These are phyloP conservation scores for Delia radicum DNA, from an alignment of 1,140 invertebrate genomes.

Conservation along the genomic window DNA sequence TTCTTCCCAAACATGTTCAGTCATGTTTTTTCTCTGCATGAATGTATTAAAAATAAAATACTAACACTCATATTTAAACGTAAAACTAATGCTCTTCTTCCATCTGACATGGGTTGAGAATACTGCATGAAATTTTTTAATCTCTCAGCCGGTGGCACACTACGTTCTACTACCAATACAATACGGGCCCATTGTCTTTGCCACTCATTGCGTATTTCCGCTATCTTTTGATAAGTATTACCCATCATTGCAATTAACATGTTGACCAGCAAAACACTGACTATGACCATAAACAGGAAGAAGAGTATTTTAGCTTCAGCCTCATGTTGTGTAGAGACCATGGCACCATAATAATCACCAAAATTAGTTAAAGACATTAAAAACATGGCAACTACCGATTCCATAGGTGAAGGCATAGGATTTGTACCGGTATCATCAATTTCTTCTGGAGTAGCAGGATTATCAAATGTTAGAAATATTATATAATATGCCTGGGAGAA, in stretches of 20 bases:
- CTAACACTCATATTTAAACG: constrained; percentile 79
- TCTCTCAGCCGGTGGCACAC: constrained; percentile 84
- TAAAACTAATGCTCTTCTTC: constrained; percentile 81
- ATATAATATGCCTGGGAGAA: constrained; percentile 97
- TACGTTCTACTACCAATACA: constrained; percentile 93
- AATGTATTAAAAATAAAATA: constrained; percentile 16
- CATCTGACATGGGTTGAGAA: constrained; percentile 94
- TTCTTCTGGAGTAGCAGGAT: constrained; percentile 70
- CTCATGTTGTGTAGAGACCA: constrained; percentile 85
- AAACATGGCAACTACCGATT: constrained; percentile 96
- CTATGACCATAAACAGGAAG: constrained; percentile 94
- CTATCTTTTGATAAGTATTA: constrained; percentile 97
- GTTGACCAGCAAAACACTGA: constrained; percentile 92
- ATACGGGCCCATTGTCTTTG: constrained; percentile 98
- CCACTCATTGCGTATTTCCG: constrained; percentile 96
- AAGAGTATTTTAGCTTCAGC: constrained; percentile 88
- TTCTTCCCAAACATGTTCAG: too few species aligned
- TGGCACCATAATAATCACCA: constrained; percentile 88
- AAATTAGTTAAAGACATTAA: constrained; percentile 97
- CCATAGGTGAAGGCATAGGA: constrained; percentile 85
- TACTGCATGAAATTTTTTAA: constrained; percentile 84
- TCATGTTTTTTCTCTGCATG: too few species aligned
- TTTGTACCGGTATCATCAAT: constrained; percentile 74
- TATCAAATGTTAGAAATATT: constrained; percentile 86
- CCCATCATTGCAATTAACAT: constrained; percentile 99